Evolutionary conservation across 2,888 invertebrate genomes (phyloP), one percentile per base, ranked within the genome.

Genomic region (Agonopterix arenella): DNA sequence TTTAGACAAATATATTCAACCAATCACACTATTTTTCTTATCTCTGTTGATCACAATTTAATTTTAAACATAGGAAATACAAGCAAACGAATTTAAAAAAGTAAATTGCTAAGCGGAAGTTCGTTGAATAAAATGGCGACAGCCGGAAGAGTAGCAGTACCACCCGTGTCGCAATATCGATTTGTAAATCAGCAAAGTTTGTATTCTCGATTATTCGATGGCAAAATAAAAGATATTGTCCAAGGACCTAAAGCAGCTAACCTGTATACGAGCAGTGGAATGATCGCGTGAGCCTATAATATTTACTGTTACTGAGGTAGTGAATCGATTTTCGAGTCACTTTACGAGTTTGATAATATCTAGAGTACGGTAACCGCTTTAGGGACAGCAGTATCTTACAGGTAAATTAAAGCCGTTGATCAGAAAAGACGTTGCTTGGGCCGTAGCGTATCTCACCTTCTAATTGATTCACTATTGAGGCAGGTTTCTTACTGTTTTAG

Each of bases 301-400:
- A 65, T 70, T 68, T 66, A 62, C 66, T 58, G 66, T 70, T 64
- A 68, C 64, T 61, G 55, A 61, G 58, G 52, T 53, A 52, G 49
- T 46, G 55, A 56, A 76, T 76, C 76, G 76, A 79, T 76, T 72
- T 57, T 59, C 52, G 64, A 71, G 62, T 64, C 61, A 69, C 65
- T 71, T 73, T 69, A 73, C 65, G 66, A 67, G 62, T 58, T 60
- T 65, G 70, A 71, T 70, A 72, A 68, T 69, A 73, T 73, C 68
- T 66, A 61, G 64, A 66, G 70, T 58, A 63, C 58, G 61, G 64
- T 69, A 64, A 62, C 59, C 54, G 54, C 55, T 8, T 9, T 28
- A 57, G 60, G 62, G 49, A 62, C 61, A 52, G 58, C 45, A 9
- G 46, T 36, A 37, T 44, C 11, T 13, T 47, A 47, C 41, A 42